Evolutionary conservation across 2,113 vertebrate genomes (phyloP), one percentile per base, ranked within the genome.

Genomic region (Boulengeromyrus knoepffleri): DNA sequence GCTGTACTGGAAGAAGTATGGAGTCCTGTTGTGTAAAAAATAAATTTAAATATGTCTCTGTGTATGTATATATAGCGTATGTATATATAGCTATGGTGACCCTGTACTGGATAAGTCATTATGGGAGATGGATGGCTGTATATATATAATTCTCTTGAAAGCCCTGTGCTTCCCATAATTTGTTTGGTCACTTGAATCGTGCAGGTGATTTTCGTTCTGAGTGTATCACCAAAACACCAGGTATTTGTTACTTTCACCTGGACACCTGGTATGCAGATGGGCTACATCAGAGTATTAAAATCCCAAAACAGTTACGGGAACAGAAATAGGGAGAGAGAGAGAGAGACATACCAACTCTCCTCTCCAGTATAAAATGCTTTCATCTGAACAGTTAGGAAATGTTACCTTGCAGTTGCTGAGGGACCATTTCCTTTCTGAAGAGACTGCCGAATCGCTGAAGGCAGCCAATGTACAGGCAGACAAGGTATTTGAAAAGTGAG

Each of bases 281-380:
- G 36, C 74, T 80, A 80, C 74, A 80, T 80, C 31, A 17, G 74
- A 80, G 74, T 80, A 80, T 39, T 80, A 80, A 80, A 80, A 80
- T 42, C 13, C 74, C 74, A 80, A 39, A 5, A 42, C 74, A 80
- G 74, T 42, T 80, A 80, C 6, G 1, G 70, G 36, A 80, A 42
- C 15, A 80, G 74, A 80, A 42, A 70, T 12, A 70, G 62, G 10
- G 62, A 77, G 31, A 80, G 74, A 80, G 19, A 56, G 58, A 62
- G 58, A 77, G 31, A 77, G 70, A 77, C 15, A 6, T 42, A 42
- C 31, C 74, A 19, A 19, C 36, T 42, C 74, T 42, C 36, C 36
- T 80, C 31, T 39, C 5, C 74, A 19, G 17, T 42, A 80, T 80
- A 19, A 80, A 80, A 80, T 21, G 31, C 74, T 80, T 80, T 80